Evolutionary conservation across 2,888 invertebrate genomes (phyloP), one percentile per base, ranked within the genome.

Genomic region (Clepsis dumicolana): DNA sequence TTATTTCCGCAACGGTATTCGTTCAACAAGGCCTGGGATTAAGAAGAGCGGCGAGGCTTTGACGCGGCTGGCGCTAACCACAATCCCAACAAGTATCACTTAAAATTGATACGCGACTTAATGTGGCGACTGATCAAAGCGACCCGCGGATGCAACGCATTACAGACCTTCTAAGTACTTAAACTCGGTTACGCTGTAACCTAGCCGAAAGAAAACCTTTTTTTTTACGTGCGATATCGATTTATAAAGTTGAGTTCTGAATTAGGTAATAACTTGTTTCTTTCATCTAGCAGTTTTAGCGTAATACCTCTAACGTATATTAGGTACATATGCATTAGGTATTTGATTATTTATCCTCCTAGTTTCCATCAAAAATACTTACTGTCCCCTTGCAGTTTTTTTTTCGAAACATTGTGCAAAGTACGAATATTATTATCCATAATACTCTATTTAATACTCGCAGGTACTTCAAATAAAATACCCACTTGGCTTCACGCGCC

Each of bases 21-120:
- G 32, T 35, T 16, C 52, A 8, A 2, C 16, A n/a, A 29, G 61
- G 7, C 25, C 35, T 25, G 59, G 44, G 59, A 44, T 60, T 60
- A 44, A 18, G 25, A 60, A 27, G 59, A 60, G 27, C 44, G 27
- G 54, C 3, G 32, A 8, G 25, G 50, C 62, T 63, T 63, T 63
- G 62, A 53, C 38, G 38, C 16, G 18, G 18, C 25, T 10, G 25
- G 38, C 7, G 38, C 25, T 38, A 52, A 27, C 62, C 62, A 38
- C 62, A 63, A 35, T 38, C 16, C 32, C 29, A 32, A 54, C 54
- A 54, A 54, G 32, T 32, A 16, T 32, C 29, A 32, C 29, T 12
- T 16, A 32, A 29, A 32, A 18, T 54, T 29, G 27, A 29, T 54
- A 54, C 18, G 12, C 5, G 0, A 54, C 27, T 27, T 29, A 52